Evolutionary conservation across 1,140 invertebrate species (phyloP).

Genomic region (Pachyrhynchus sulphureomaculatus): DNA sequence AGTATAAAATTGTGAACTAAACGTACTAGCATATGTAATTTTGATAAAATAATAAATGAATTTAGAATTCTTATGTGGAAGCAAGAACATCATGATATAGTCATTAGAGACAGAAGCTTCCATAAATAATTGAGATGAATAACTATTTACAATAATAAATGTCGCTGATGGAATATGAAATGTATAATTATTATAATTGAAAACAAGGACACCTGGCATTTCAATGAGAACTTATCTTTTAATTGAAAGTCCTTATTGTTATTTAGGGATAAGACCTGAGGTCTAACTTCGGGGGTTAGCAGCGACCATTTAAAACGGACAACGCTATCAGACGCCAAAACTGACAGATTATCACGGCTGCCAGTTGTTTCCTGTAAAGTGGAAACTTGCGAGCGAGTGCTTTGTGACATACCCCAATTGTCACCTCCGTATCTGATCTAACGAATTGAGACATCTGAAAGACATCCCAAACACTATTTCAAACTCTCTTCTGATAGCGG

Average conservation of each 20-base stretch:
- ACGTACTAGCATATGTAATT: too few species aligned
- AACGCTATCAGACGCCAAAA: constrained; percentile 42
- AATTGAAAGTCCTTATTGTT: constrained; percentile 26
- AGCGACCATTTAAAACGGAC: constrained; percentile 29
- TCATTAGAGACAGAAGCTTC: too few species aligned
- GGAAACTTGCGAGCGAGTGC: constrained; percentile 46
- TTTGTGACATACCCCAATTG: constrained; percentile 46
- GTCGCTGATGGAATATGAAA: too few species aligned
- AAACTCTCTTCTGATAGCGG: constrained; percentile 40
- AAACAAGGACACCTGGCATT: too few species aligned
- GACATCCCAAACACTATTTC: constrained; percentile 40
- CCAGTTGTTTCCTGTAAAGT: constrained; percentile 47
- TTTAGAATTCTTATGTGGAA: too few species aligned
- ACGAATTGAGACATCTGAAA: constrained; percentile 49
- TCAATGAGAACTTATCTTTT: constrained; percentile 20
- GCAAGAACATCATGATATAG: too few species aligned
- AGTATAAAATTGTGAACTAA: too few species aligned
- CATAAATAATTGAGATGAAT: too few species aligned
- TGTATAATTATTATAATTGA: too few species aligned
- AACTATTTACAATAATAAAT: too few species aligned
- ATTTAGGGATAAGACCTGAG: constrained; percentile 25
- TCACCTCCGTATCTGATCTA: constrained; percentile 46
- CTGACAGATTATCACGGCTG: constrained; percentile 49
- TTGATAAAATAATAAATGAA: too few species aligned
- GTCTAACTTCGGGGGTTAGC: constrained; percentile 23